These are phyloP conservation scores for Picathartes gymnocephalus DNA, from an alignment of 2,113 vertebrate genomes.

Conservation along the genomic window DNA sequence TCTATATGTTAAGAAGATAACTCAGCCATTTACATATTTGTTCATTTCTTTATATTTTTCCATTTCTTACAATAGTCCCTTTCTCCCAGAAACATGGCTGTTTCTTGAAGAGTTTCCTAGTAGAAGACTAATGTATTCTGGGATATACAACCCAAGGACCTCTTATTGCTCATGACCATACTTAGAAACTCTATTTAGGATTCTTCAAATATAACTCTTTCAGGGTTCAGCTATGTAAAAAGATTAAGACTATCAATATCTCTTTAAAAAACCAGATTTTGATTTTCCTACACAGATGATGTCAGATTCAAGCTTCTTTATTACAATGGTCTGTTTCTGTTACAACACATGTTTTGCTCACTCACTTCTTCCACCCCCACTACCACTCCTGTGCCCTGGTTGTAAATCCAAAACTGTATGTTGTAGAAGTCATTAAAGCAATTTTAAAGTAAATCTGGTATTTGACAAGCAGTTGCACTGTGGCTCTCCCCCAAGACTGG, in stretches of 20 bases:
- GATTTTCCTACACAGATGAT: background rate
- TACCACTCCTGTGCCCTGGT: background rate
- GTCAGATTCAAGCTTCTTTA: background rate
- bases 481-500: background rate
- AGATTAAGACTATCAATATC: background rate
- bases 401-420: background rate
- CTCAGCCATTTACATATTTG: background rate
- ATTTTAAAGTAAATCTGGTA: slow-evolving; percentile 19
- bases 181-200: background rate
- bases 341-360: background rate
- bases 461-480: slow-evolving; percentile 4
- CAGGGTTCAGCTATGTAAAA: background rate
- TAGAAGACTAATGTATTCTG: background rate
- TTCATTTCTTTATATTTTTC: background rate
- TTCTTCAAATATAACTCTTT: background rate
- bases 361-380: no score
- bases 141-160: background rate
- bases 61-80: background rate
- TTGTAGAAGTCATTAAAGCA: background rate
- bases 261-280: background rate
- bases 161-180: background rate
- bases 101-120: background rate
- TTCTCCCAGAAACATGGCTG: background rate
- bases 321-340: background rate
- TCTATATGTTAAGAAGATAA: background rate